Percentiles rank a stretch among this genome's conserved stretches.
Conservation (phyloP, 2,797 vertebrate genomes). For the Lycodopsis pacificus region DNA sequence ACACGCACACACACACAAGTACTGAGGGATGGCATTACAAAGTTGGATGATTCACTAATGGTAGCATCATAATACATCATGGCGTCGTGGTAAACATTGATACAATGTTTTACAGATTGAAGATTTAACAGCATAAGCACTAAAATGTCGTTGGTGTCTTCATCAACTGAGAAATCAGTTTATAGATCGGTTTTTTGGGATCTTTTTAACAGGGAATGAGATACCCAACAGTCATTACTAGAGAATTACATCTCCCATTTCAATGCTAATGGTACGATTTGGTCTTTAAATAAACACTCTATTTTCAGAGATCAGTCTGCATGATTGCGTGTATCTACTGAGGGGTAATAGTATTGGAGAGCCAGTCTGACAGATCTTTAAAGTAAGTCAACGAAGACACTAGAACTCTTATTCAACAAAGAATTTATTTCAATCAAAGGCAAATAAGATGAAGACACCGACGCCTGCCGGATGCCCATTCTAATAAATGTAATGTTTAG, state of each 20-base stretch:
- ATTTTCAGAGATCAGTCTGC: not conserved
- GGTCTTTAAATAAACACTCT: not conserved
- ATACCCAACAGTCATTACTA: not conserved
- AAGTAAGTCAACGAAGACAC: conserved; percentile 4
- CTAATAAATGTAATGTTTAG: conserved; percentile 2
- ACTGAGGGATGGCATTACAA: conserved; percentile 7
- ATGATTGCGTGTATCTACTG: not conserved
- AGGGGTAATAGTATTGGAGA: not conserved
- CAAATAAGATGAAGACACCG: not conserved
- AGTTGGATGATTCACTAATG: conserved; percentile 10
- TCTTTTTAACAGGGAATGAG: not conserved
- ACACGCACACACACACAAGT: not conserved
- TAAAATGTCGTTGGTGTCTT: conserved; percentile 5
- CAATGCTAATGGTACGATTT: not conserved
- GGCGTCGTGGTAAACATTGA: conserved; percentile 18
- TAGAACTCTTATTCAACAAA: not conserved
- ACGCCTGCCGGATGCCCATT: not conserved
- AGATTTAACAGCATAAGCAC: conserved; percentile 1
- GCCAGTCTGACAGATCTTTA: not conserved
- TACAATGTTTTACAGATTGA: not conserved
- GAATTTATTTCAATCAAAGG: conserved; percentile 1
- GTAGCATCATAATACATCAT: not conserved
- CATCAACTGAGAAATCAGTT: not conserved
- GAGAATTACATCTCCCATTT: not conserved
- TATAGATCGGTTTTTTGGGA: not conserved